Percentiles rank a stretch among this genome's conserved stretches.
These are phyloP conservation scores for Cyclophora punctaria DNA, from an alignment of 2,888 invertebrate genomes.

Conservation along the genomic window DNA sequence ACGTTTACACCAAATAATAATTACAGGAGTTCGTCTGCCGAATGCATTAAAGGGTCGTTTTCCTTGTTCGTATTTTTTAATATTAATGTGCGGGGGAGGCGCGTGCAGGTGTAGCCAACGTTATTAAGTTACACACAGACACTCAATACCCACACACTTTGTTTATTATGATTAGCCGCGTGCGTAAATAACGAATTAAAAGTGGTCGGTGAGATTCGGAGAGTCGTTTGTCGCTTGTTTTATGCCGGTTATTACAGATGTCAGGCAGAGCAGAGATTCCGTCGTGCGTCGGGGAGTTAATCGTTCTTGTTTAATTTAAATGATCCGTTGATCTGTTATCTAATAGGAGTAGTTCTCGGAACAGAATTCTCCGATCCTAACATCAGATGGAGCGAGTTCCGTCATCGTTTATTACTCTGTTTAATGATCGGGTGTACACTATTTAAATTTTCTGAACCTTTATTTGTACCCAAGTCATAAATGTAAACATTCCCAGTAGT, in stretches of 20 bases:
- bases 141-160: slow-evolving; percentile 44
- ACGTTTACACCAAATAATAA: slow-evolving; percentile 72
- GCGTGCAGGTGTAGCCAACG: slow-evolving; percentile 56
- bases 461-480: slow-evolving; percentile 12
- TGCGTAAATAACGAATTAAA: slow-evolving; percentile 46
- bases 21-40: slow-evolving; percentile 56
- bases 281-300: slow-evolving; percentile 24
- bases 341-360: slow-evolving; percentile 59
- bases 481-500: slow-evolving; percentile 21
- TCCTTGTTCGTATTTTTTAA: slow-evolving; percentile 64
- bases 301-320: slow-evolving; percentile 53
- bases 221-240: no score
- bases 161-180: slow-evolving; percentile 43
- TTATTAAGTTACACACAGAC: slow-evolving; percentile 61
- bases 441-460: slow-evolving; percentile 28
- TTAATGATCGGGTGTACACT: slow-evolving; percentile 48
- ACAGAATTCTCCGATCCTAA: slow-evolving; percentile 47
- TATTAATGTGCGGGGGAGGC: slow-evolving; percentile 47
- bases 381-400: slow-evolving; percentile 39
- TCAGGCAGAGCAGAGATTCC: no score
- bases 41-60: slow-evolving; percentile 57
- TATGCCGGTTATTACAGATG: no score
- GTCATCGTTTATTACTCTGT: slow-evolving; percentile 48
- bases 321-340: slow-evolving; percentile 59
- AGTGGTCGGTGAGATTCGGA: slow-evolving; percentile 9